phyloP scores from a whole-genome alignment of 37 sponge, comb jelly and placozoan species.

The Trichoplax adhaerens region DNA sequence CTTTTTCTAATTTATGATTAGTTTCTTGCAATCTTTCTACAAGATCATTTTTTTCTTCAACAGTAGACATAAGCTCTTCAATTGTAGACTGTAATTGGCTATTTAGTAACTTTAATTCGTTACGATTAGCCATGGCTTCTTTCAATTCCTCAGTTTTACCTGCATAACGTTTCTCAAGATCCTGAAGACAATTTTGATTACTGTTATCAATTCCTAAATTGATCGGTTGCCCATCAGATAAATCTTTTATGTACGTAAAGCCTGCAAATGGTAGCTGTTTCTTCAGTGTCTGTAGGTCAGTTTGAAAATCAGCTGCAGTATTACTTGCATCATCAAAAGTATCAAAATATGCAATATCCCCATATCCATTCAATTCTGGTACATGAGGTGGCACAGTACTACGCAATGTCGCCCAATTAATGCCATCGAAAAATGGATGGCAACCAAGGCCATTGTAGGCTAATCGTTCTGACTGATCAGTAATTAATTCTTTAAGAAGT shows the following conservation, averaged over 20 bases:
- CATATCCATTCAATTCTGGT: slow-evolving; percentile 10
- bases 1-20: no score
- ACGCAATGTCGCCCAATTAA: slow-evolving; percentile 32
- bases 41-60: no score
- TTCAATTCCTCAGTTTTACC: no score
- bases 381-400: slow-evolving; percentile 8
- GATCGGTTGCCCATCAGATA: neutral
- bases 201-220: no score
- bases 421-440: slow-evolving; percentile 48
- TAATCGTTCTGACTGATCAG: slow-evolving; percentile 10
- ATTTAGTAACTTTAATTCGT: no score
- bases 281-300: neutral
- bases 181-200: no score
- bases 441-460: slow-evolving; percentile 11
- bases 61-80: no score
- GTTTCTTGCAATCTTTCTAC: no score
- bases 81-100: no score
- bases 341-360: slow-evolving; percentile 5
- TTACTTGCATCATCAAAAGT: slow-evolving; percentile 35
- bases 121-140: no score
- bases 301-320: slow-evolving; percentile 59
- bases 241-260: slow-evolving; percentile 56
- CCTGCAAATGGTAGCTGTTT: slow-evolving; percentile 68
- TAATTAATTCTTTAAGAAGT: slow-evolving; percentile 43
- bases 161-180: no score